Base-by-base conservation (phyloP, 2,888 invertebrate genomes). In the Dolichopus griseipennis region DNA sequence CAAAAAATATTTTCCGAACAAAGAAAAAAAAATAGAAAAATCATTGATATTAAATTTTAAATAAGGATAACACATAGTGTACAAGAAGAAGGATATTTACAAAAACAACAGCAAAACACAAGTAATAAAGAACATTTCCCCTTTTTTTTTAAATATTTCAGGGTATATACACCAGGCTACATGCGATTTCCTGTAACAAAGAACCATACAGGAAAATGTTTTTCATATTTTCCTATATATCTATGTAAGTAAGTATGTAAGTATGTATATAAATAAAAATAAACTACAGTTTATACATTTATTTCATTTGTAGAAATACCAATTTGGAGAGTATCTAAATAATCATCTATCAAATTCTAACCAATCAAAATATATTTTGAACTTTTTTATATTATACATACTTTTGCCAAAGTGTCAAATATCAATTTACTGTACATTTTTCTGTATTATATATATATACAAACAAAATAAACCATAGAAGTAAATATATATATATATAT, bases 381-480 rank as follows among this genome's bases (percentile, higher is more conserved):
- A 52, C 52, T 52, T 52, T 52, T 52, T 18, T 52, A n/a, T n/a
- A n/a, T n/a, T n/a, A n/a, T n/a, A n/a, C n/a, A n/a, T 52, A 52
- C 52, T 52, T n/a, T 41, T 52, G 15, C 52, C n/a, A n/a, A 52
- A 52, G 52, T 52, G 52, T 52, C 52, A 52, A 52, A 52, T 52
- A 52, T 52, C 52, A 52, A 52, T 52, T 52, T 52, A 52, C n/a
- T 52, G 52, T 52, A 52, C 52, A 52, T 52, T 52, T 52, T 41
- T 15, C 8, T 41, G 41, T 41, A 7, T 41, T 41, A 41, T 41
- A 52, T 52, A 15, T n/a, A 52, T 52, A 18, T 52, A 52, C 37
- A 34, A 9, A 34, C 9, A 34, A 34, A n/a, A n/a, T n/a, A n/a
- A n/a, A n/a, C n/a, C n/a, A n/a, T n/a, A n/a, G n/a, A n/a, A n/a